phyloP scores from a whole-genome alignment of 2,888 invertebrate genomes.

The Therioaphis trifolii region DNA sequence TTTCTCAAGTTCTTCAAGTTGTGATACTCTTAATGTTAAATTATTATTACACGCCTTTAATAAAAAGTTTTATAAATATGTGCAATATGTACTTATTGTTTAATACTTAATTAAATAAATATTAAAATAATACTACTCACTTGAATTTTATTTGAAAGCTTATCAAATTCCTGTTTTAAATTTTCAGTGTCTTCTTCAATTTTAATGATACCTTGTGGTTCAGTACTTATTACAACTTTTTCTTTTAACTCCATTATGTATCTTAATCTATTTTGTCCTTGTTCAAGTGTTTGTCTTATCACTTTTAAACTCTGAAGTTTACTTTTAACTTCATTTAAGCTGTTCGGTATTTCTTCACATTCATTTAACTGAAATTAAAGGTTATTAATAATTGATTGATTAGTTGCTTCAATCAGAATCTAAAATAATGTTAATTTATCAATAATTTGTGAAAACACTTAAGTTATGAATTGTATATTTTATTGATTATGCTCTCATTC shows the following conservation, averaged over 20 bases:
- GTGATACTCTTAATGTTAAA: slow-evolving; percentile 79
- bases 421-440: no score
- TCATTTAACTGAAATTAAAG: slow-evolving; percentile 71
- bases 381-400: neutral
- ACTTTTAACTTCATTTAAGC: slow-evolving; percentile 84
- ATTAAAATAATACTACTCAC: slow-evolving; percentile 62
- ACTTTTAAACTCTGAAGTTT: slow-evolving; percentile 88
- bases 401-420: no score
- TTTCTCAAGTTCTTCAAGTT: slow-evolving; percentile 89
- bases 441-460: no score
- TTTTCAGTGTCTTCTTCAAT: slow-evolving; percentile 93
- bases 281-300: slow-evolving; percentile 89
- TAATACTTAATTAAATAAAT: no score
- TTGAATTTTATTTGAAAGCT: slow-evolving; percentile 82
- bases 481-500: no score
- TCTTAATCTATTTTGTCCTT: slow-evolving; percentile 87
- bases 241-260: slow-evolving; percentile 92
- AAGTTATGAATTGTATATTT: no score
- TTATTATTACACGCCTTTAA: slow-evolving; percentile 77
- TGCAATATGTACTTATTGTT: no score
- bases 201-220: slow-evolving; percentile 85
- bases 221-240: slow-evolving; percentile 92
- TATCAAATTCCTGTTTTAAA: slow-evolving; percentile 90
- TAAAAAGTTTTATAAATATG: neutral
- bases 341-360: slow-evolving; percentile 83